A percentile compares a stretch with the other conserved stretches of the same genome.
Evolutionary conservation across 2,888 invertebrate genomes (phyloP).

Genomic region (Willowsia nigromaculata): DNA sequence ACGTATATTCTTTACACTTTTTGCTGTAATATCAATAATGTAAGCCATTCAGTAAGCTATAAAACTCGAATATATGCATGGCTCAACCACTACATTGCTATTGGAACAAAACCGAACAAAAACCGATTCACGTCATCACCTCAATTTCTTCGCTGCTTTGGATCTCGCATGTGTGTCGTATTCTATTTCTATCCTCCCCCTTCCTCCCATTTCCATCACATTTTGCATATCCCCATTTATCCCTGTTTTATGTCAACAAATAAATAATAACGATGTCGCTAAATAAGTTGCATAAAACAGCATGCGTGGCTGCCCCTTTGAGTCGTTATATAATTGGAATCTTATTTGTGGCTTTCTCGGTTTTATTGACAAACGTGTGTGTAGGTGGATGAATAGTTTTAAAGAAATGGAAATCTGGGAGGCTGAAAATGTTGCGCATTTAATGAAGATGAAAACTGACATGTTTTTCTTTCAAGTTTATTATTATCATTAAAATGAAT

Average conservation of each 20-base stretch:
- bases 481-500: background rate
- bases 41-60: background rate
- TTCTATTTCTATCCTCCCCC: background rate
- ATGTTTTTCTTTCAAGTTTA: background rate
- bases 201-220: background rate
- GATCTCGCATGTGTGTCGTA: background rate
- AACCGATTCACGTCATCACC: conserved; percentile 32
- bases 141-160: background rate
- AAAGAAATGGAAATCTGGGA: background rate
- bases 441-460: background rate
- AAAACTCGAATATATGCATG: background rate
- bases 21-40: background rate
- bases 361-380: background rate
- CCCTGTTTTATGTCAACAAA: conserved; percentile 21
- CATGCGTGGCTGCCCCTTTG: background rate
- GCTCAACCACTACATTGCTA: background rate
- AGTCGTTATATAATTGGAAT: background rate
- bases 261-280: background rate
- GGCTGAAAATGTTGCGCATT: background rate
- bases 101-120: background rate
- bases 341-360: background rate
- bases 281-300: background rate
- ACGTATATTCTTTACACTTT: background rate
- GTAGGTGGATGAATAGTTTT: background rate
- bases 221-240: no score